Conservation (phyloP, 2,888 invertebrate genomes). For the Philopedon plagiatum region DNA sequence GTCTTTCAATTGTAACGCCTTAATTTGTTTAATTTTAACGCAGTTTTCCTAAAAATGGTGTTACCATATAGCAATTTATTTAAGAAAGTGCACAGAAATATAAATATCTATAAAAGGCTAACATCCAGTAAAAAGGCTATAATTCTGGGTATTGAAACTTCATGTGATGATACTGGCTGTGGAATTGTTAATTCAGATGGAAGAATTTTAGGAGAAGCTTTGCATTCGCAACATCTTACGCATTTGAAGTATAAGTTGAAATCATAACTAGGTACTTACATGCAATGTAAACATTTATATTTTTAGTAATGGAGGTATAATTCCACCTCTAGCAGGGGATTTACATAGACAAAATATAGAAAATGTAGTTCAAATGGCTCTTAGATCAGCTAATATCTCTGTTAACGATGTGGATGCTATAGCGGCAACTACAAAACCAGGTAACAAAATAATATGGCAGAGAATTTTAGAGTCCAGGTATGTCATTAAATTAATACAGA, state of each 20-base stretch:
- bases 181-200: slow-evolving; percentile 85
- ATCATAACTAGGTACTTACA: background rate
- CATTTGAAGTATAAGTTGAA: slow-evolving; percentile 76
- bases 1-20: no score
- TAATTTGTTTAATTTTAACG: no score
- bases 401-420: slow-evolving; percentile 85
- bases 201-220: slow-evolving; percentile 82
- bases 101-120: background rate
- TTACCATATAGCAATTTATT: background rate
- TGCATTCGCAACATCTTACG: slow-evolving; percentile 84
- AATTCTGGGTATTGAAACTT: slow-evolving; percentile 95
- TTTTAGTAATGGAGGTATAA: slow-evolving; percentile 86
- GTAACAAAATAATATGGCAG: no score
- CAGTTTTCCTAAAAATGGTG: background rate
- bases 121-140: slow-evolving; percentile 48
- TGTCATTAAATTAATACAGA: no score
- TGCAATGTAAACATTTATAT: background rate
- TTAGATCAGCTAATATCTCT: slow-evolving; percentile 74
- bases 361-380: slow-evolving; percentile 77
- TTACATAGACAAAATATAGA: slow-evolving; percentile 87
- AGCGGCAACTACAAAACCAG: slow-evolving; percentile 93
- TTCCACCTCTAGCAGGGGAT: slow-evolving; percentile 87
- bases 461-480: no score
- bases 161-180: slow-evolving; percentile 97
- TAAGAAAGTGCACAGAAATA: background rate